Conservation (phyloP, 2,888 invertebrate species). For the Tenthredo amoena region DNA sequence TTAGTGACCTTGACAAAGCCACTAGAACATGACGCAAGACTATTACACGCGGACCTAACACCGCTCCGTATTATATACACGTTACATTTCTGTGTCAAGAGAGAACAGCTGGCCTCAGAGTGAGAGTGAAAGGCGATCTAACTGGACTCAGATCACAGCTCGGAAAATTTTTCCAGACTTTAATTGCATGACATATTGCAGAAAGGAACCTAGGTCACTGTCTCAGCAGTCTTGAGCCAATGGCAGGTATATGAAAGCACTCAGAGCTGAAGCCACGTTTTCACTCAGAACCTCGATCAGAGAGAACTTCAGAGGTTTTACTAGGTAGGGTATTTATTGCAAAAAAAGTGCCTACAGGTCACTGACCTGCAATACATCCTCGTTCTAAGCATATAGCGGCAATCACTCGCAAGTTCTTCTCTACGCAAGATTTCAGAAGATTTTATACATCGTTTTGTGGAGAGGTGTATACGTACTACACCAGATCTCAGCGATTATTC, state of each 20-base stretch:
- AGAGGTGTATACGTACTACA: too few relatives aligned
- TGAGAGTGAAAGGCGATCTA: conserved; percentile 33
- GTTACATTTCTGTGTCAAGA: conserved; percentile 39
- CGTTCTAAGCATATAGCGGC: neutral
- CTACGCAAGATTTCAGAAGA: neutral
- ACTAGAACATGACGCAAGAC: conserved; percentile 39
- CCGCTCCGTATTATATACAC: neutral
- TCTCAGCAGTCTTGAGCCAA: neutral
- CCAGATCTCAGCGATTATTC: neutral
- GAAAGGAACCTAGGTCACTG: neutral
- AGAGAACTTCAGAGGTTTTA: neutral
- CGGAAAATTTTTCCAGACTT: neutral
- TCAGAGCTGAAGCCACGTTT: neutral
- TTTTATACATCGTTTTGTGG: neutral
- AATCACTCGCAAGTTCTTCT: neutral
- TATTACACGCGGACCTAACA: conserved; percentile 29
- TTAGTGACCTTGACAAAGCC: conserved; percentile 34
- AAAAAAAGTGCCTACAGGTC: neutral
- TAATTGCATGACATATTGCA: neutral
- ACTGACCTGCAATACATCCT: neutral
- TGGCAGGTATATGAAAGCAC: neutral
- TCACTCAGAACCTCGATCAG: neutral
- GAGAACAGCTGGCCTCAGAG: conserved; percentile 12
- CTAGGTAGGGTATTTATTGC: neutral
- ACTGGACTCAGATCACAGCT: neutral